phyloP scores from a whole-genome alignment of 2,888 invertebrate genomes.

The Diachrysia chrysitis region DNA sequence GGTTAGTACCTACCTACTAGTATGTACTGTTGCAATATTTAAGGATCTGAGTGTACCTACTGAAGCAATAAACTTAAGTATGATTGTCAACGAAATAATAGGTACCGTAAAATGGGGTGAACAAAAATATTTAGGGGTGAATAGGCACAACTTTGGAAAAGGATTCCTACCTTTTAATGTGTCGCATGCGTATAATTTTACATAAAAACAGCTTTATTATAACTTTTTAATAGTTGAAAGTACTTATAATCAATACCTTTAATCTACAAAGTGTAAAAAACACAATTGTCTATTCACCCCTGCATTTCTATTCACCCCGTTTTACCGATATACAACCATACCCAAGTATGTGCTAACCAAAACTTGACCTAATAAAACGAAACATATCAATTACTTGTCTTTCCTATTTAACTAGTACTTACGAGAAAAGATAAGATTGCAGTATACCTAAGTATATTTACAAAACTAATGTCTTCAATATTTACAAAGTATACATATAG shows the following conservation, averaged over 20 bases:
- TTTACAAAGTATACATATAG: constrained; percentile 5
- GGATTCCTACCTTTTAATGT: too few species aligned
- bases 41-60: constrained; percentile 31
- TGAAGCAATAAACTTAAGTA: constrained; percentile 21
- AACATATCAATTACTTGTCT: constrained; percentile 48
- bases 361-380: constrained; percentile 30
- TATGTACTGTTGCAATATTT: constrained; percentile 31
- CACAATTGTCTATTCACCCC: too few species aligned
- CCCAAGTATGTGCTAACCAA: constrained; percentile 8
- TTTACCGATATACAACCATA: neutral
- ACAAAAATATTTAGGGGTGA: too few species aligned
- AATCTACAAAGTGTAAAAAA: too few species aligned
- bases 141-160: too few species aligned
- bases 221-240: too few species aligned
- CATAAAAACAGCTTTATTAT: too few species aligned
- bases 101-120: too few species aligned
- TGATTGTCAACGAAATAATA: constrained; percentile 21
- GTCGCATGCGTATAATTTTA: too few species aligned
- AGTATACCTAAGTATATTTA: constrained; percentile 35
- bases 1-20: too few species aligned
- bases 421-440: constrained; percentile 31
- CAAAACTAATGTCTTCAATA: constrained; percentile 29
- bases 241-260: too few species aligned
- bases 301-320: too few species aligned
- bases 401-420: constrained; percentile 35